phyloP scores from a whole-genome alignment of 2,113 vertebrate species.

The Thinocorus orbignyianus region DNA sequence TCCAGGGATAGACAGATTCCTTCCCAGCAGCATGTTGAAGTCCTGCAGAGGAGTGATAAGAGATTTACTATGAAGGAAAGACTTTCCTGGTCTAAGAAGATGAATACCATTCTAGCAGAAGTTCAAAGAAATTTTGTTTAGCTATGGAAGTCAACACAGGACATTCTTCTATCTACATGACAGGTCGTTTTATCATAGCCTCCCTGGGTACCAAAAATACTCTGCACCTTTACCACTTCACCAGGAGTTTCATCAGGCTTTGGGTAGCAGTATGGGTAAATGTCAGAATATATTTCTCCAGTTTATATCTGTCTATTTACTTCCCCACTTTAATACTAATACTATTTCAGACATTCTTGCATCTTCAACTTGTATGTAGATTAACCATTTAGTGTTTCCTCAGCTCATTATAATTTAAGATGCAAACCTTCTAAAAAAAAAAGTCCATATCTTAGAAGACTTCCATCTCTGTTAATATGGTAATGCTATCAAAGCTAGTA shows the following conservation, averaged over 20 bases:
- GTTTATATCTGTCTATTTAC: background rate
- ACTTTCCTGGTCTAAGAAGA: background rate
- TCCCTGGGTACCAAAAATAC: background rate
- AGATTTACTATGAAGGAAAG: background rate
- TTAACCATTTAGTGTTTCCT: background rate
- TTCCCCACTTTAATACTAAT: background rate
- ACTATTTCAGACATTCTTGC: background rate
- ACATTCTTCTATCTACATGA: background rate
- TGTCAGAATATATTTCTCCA: background rate
- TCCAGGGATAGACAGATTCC: background rate
- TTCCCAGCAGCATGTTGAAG: rapidly evolving
- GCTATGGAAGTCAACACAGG: background rate
- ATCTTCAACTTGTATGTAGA: background rate
- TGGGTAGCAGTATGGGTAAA: background rate
- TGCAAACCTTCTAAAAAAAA: background rate
- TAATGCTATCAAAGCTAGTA: background rate
- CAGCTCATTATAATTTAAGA: background rate
- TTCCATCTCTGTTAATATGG: background rate
- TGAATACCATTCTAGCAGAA: background rate
- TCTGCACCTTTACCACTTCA: background rate
- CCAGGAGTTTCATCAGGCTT: background rate
- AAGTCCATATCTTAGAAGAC: background rate
- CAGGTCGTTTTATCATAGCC: background rate
- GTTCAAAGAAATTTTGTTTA: background rate
- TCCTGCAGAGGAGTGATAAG: background rate